Base-by-base conservation (phyloP, 2,113 vertebrate species). In the Scartelaos histophorus region DNA sequence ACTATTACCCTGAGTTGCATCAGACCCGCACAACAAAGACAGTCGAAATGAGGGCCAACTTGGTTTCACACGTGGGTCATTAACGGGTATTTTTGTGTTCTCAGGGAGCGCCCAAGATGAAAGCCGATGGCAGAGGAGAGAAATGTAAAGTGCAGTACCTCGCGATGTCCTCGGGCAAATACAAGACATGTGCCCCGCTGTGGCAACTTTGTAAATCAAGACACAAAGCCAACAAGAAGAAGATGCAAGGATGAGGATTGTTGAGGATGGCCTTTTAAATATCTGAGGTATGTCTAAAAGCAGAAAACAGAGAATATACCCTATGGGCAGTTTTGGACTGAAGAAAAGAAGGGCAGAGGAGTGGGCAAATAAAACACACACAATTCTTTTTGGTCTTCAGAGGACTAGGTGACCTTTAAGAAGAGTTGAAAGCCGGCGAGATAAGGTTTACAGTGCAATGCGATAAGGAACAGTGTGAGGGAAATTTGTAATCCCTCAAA, bases 1-100 rank as follows among this genome's bases (percentile, higher is more conserved):
- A 46, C 56, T 19, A 56, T 91, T 90, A 75, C 87, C 70, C 25
- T 73, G 38, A 29, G 46, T 90, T 92, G 81, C 88, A 89, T 90
- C 90, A 91, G 84, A 81, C 49, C 25, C 25, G 38, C 57, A 76
- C 53, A 81, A 83, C 72, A 76, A 71, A 74, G 51, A 81, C 60
- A 69, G 58, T 45, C 71, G 61, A 67, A 76, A 80, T 54, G 60
- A 62, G 29, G 76, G 70, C 43, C 75, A 79, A 79, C 65, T 49
- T 46, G n/a, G 64, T 66, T 84, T 68, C 69, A 70, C 22, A 71
- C 25, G 51, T 1, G 29, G 79, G 76, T 82, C 87, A 86, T 86
- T 83, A 85, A 71, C 22, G 62, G 64, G 34, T 71, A 58, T 66
- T 73, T 67, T 62, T 68, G 61, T 66, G 62, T 73, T 78, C 47